Evolutionary conservation across 2,113 vertebrate genomes (phyloP).

Genomic region (Limnothrissa miodon): DNA sequence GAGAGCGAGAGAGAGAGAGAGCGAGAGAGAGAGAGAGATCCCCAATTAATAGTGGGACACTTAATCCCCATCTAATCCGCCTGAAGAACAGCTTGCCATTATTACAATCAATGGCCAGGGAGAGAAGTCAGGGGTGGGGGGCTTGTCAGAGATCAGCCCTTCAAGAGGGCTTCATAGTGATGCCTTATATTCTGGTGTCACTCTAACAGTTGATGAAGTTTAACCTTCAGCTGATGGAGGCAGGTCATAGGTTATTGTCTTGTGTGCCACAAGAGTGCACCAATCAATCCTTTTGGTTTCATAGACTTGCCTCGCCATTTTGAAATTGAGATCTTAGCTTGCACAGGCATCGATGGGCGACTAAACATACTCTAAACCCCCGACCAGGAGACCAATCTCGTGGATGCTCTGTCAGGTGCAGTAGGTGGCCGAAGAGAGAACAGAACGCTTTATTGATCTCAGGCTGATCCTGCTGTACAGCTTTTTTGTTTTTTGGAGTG

Average conservation of each 20-base stretch:
- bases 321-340: neutral
- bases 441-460: conserved; percentile 34
- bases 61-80: conserved; percentile 82
- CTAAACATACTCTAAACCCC: conserved; percentile 33
- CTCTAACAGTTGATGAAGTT: conserved; percentile 59
- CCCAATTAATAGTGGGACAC: conserved; percentile 75
- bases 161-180: conserved; percentile 80
- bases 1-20: neutral
- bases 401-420: conserved; percentile 41
- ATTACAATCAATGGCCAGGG: conserved; percentile 41
- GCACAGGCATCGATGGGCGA: conserved; percentile 30
- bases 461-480: conserved; percentile 10
- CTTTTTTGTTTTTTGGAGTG: neutral
- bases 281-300: neutral
- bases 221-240: conserved; percentile 52
- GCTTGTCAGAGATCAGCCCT: conserved; percentile 73
- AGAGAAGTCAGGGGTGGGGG: conserved; percentile 29
- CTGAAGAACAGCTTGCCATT: conserved; percentile 73
- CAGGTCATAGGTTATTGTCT: neutral
- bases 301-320: neutral
- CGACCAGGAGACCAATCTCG: conserved; percentile 42
- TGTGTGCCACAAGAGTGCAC: neutral
- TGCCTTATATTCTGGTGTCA: conserved; percentile 54
- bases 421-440: conserved; percentile 37
- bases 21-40: conserved; percentile 30